Conservation (phyloP, 1,140 invertebrate species). For the Hormaphis cornu region DNA sequence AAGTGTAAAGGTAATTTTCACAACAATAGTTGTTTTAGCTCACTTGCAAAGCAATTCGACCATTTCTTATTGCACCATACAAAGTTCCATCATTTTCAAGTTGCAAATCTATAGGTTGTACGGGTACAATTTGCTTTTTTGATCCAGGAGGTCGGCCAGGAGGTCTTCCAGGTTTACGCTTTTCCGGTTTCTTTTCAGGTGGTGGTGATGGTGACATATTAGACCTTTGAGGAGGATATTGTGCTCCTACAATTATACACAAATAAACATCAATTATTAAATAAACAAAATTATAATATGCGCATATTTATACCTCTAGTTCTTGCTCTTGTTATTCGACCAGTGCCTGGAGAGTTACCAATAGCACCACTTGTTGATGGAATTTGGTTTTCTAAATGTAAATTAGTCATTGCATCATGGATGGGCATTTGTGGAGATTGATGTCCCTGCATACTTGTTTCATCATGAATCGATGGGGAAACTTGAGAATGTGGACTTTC, state of each 20-base stretch:
- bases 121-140: slow-evolving; percentile 35
- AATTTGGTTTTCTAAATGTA: slow-evolving; percentile 23
- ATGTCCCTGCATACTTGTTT: neutral
- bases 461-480: slow-evolving; percentile 22
- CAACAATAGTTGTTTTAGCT: neutral
- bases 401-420: slow-evolving; percentile 25
- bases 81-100: slow-evolving; percentile 69
- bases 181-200: slow-evolving; percentile 38
- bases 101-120: slow-evolving; percentile 44
- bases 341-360: neutral
- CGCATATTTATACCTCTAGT: slow-evolving; percentile 7
- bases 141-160: slow-evolving; percentile 45
- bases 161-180: slow-evolving; percentile 39
- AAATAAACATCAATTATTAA: neutral
- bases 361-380: slow-evolving; percentile 15
- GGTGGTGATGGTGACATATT: slow-evolving; percentile 39
- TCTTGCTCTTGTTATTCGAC: slow-evolving; percentile 27
- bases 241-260: slow-evolving; percentile 26
- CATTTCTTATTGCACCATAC: slow-evolving; percentile 70
- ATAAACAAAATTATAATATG: neutral
- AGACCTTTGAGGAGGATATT: slow-evolving; percentile 39
- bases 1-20: no score
- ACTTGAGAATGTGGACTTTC: neutral
- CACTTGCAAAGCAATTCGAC: slow-evolving; percentile 65
- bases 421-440: slow-evolving; percentile 13